Conservation (phyloP, 53 echinoderm and acorn worm species). For the Henricia sp. region DNA sequence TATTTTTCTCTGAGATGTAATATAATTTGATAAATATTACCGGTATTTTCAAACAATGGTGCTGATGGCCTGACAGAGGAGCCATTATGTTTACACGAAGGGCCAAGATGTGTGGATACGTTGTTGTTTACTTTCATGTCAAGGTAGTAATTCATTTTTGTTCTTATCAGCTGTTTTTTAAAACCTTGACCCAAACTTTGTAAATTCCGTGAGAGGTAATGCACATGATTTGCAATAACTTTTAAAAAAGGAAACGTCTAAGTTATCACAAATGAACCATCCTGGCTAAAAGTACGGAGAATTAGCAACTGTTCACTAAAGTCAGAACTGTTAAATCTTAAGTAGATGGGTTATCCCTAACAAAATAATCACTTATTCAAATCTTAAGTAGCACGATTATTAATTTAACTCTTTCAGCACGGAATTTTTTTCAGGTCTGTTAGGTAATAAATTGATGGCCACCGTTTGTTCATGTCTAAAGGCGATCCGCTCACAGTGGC, state of each 20-base stretch:
- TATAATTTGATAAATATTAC: conserved; percentile 35
- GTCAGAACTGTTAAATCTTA: too few relatives aligned
- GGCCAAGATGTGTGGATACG: neutral
- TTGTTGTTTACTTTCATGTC: neutral
- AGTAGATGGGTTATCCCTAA: too few relatives aligned
- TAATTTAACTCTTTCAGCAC: too few relatives aligned
- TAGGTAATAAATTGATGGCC: too few relatives aligned
- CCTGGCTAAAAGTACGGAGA: too few relatives aligned
- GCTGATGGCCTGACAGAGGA: neutral
- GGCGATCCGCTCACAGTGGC: too few relatives aligned
- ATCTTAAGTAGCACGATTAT: too few relatives aligned
- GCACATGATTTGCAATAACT: neutral
- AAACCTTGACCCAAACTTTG: neutral
- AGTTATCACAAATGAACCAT: too few relatives aligned
- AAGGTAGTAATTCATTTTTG: neutral
- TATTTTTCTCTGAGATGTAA: conserved; percentile 49
- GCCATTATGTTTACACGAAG: neutral
- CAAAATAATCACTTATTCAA: too few relatives aligned
- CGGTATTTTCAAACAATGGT: conserved; percentile 32
- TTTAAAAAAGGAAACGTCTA: neutral
- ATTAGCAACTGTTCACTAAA: too few relatives aligned
- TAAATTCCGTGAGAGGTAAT: neutral
- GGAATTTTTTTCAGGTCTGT: too few relatives aligned
- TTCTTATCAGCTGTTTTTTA: neutral
- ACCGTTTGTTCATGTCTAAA: too few relatives aligned